phyloP scores from a whole-genome alignment of 1,140 invertebrate species.

The Araneus ventricosus region DNA sequence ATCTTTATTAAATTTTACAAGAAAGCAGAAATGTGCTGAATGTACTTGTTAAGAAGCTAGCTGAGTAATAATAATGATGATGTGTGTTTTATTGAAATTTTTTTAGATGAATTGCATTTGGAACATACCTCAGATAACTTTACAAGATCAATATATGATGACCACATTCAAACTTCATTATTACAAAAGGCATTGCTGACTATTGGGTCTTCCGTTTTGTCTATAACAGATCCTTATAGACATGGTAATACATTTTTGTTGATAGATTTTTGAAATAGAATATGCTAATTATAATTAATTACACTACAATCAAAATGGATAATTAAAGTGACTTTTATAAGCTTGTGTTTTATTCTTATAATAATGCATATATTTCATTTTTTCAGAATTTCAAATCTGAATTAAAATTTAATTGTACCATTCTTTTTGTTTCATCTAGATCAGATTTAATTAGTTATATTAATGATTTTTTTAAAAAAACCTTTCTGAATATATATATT shows the following conservation, averaged over 20 bases:
- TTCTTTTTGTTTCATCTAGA: no score
- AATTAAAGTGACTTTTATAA: neutral
- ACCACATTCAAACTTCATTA: constrained; percentile 86
- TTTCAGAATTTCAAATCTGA: neutral
- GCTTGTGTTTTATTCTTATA: neutral
- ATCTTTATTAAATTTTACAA: no score
- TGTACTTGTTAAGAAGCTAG: no score
- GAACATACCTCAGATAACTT: neutral
- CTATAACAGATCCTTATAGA: constrained; percentile 78
- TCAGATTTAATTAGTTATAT: no score
- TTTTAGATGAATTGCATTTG: no score
- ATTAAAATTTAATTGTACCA: no score
- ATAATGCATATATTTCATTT: neutral
- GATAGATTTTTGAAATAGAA: no score
- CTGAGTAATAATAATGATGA: no score
- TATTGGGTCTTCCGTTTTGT: constrained; percentile 84
- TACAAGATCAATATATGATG: constrained; percentile 78
- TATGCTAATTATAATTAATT: no score
- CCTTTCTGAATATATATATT: no score
- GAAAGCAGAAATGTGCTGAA: no score
- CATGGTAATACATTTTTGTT: constrained; percentile 75
- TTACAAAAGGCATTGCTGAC: constrained; percentile 89
- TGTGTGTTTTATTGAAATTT: neutral
- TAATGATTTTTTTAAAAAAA: no score
- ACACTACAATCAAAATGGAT: neutral